Conservation (phyloP, 2,797 vertebrate genomes). For the Pseudochromis fuscus region DNA sequence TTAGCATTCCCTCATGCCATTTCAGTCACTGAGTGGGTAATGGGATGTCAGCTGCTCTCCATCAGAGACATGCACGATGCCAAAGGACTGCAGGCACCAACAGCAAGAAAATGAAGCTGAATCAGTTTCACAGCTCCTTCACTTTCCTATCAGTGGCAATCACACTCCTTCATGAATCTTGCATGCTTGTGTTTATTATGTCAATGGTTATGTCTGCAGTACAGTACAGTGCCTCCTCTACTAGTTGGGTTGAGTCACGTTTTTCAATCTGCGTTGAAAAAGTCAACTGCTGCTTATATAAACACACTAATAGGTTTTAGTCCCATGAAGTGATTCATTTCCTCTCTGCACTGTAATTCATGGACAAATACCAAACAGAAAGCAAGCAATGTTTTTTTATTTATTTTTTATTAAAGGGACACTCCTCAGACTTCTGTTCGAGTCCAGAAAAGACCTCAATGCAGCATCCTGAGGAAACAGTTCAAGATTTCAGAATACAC, state of each 20-base stretch:
- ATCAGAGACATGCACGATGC: constrained; percentile 34
- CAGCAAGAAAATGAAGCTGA: constrained; percentile 15
- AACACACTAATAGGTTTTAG: too few relatives aligned
- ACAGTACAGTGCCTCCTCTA: background rate
- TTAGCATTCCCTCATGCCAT: constrained; percentile 3
- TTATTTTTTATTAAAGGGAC: too few relatives aligned
- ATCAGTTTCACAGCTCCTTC: constrained; percentile 19
- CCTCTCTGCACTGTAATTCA: too few relatives aligned
- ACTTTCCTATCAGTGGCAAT: background rate
- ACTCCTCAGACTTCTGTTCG: too few relatives aligned
- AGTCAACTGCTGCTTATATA: constrained; percentile 2
- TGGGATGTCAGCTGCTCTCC: constrained; percentile 44
- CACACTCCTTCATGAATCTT: background rate
- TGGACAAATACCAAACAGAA: too few relatives aligned
- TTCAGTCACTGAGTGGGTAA: constrained; percentile 13
- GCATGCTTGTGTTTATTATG: constrained; percentile 1
- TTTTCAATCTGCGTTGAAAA: background rate
- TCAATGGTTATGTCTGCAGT: constrained; percentile 1
- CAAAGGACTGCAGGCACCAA: constrained; percentile 37
- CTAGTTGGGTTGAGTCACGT: background rate
- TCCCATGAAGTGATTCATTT: too few relatives aligned
- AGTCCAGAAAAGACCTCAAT: too few relatives aligned
- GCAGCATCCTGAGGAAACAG: too few relatives aligned
- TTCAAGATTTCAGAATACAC: too few relatives aligned
- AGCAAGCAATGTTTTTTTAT: too few relatives aligned